A percentile compares a stretch with the other conserved stretches of the same genome.
Conservation (phyloP, 2,888 invertebrate species). For the Polydrusus cervinus region DNA sequence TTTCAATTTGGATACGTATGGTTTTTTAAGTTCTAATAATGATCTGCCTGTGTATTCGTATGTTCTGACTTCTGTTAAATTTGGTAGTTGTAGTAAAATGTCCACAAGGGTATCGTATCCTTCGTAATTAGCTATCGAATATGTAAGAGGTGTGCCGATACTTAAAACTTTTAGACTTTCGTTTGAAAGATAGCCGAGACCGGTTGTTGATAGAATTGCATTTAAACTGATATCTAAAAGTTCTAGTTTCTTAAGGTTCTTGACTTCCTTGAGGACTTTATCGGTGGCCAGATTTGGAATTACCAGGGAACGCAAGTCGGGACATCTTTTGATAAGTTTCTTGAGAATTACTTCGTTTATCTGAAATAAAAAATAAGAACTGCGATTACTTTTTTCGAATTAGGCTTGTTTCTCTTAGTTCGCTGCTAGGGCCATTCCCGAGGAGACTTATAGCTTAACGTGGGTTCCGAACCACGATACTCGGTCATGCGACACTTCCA, state of each 20-base stretch:
- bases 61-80: conserved; percentile 40
- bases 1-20: conserved; percentile 37
- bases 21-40: conserved; percentile 28
- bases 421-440: too few relatives aligned
- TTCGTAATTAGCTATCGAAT: conserved; percentile 8
- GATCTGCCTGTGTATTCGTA: conserved; percentile 42
- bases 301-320: conserved; percentile 75
- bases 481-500: too few relatives aligned
- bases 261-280: conserved; percentile 76
- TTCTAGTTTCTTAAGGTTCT: conserved; percentile 74
- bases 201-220: conserved; percentile 18
- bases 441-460: too few relatives aligned
- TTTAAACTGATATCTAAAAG: conserved; percentile 80
- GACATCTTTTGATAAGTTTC: conserved; percentile 68
- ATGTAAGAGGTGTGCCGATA: conserved; percentile 17
- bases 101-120: conserved; percentile 13
- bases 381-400: too few relatives aligned
- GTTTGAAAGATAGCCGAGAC: conserved; percentile 31
- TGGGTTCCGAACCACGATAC: too few relatives aligned
- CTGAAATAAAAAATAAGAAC: conserved; percentile 19
- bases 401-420: too few relatives aligned
- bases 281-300: conserved; percentile 81
- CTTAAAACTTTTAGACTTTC: conserved; percentile 34
- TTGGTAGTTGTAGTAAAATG: conserved; percentile 44
- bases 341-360: conserved; percentile 65